Percentiles rank a stretch among this genome's conserved stretches.
phyloP scores from a whole-genome alignment of 2,113 vertebrate species.

The Rhombomys opimus region DNA sequence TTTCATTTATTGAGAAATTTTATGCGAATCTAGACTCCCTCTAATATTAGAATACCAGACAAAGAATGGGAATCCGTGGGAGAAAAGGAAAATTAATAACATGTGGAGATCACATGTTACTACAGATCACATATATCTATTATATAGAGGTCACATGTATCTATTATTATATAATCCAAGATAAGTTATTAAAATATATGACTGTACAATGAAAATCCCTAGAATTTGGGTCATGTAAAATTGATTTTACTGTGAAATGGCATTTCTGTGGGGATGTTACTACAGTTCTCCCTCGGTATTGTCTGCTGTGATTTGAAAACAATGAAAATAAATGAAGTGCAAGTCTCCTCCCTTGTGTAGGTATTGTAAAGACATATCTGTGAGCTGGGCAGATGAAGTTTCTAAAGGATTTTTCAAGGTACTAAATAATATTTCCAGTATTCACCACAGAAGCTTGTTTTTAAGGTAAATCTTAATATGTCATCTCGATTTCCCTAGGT shows the following conservation, averaged over 20 bases:
- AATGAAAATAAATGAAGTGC: background rate
- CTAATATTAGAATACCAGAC: background rate
- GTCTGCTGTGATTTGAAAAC: background rate
- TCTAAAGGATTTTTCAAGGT: background rate
- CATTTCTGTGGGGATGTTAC: fast-evolving
- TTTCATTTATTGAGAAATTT: background rate
- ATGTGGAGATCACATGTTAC: background rate
- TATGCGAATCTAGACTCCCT: background rate
- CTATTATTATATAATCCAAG: background rate
- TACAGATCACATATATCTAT: too few species aligned
- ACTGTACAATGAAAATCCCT: background rate
- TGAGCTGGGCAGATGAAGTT: background rate
- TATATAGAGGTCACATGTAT: too few species aligned
- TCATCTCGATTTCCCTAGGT: background rate
- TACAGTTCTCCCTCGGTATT: background rate
- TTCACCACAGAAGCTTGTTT: background rate
- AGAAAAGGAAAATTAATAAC: background rate
- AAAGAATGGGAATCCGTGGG: background rate
- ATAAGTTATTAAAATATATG: background rate
- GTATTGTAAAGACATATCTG: background rate
- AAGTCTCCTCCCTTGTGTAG: background rate
- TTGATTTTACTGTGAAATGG: background rate
- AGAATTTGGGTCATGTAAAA: background rate
- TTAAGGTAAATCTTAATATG: background rate
- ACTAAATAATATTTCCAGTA: background rate